Evolutionary conservation across 2,888 invertebrate genomes (phyloP).

Genomic region (Drosophila emarginata): DNA sequence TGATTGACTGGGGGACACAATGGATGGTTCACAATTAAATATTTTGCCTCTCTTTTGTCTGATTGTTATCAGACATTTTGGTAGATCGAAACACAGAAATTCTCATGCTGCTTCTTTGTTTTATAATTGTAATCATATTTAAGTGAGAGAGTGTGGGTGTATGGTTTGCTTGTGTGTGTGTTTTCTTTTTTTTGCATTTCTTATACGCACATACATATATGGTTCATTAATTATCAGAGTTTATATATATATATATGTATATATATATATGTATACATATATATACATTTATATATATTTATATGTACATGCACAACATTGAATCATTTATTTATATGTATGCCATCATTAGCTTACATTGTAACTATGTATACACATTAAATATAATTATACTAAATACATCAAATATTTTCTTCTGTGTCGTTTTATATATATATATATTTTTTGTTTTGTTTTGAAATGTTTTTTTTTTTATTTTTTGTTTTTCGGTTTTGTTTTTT

Average conservation of each 20-base stretch:
- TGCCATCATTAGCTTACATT: conserved; percentile 57
- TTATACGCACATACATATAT: conserved; percentile 59
- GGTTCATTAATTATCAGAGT: conserved; percentile 57
- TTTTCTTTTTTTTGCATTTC: conserved; percentile 38
- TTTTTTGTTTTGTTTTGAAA: conserved; percentile 23
- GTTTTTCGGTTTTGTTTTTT: background rate
- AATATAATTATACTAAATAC: conserved; percentile 68
- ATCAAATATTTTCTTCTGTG: conserved; percentile 48
- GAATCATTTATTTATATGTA: conserved; percentile 69
- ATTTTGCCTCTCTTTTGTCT: conserved; percentile 18
- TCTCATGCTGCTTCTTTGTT: background rate
- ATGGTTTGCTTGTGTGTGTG: conserved; percentile 9
- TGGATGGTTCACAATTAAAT: conserved; percentile 27
- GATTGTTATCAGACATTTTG: background rate
- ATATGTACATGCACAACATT: conserved; percentile 77
- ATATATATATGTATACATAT: conserved; percentile 12
- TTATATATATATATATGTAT: conserved; percentile 36
- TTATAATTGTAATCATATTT: background rate
- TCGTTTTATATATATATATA: conserved; percentile 11
- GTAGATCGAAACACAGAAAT: background rate
- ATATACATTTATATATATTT: conserved; percentile 46
- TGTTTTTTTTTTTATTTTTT: conserved; percentile 3
- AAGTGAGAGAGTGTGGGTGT: conserved; percentile 12
- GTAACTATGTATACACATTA: conserved; percentile 69
- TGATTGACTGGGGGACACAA: background rate